These are phyloP conservation scores for Meteorus cinctellus DNA, from an alignment of 2,888 invertebrate species.

Conservation along the genomic window DNA sequence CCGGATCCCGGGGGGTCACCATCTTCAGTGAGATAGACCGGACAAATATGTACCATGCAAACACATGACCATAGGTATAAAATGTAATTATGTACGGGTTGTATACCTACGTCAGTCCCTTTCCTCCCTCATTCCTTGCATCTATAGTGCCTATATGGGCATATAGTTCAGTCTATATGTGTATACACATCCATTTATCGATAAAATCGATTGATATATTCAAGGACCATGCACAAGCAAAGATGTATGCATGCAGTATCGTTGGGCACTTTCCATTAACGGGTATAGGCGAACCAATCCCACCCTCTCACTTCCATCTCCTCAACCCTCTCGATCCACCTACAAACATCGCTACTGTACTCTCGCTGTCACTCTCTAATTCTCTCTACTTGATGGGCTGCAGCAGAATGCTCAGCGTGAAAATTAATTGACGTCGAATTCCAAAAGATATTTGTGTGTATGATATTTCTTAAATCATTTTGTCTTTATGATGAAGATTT, in stretches of 20 bases:
- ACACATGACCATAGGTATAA: constrained; percentile 70
- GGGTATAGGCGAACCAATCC: constrained; percentile 48
- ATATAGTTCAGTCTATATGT: not conserved
- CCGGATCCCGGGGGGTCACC: constrained; percentile 33
- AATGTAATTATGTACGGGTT: constrained; percentile 69
- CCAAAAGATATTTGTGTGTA: no score
- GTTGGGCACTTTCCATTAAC: constrained; percentile 65
- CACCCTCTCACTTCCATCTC: constrained; percentile 16
- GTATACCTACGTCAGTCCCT: constrained; percentile 53
- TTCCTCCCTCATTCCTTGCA: constrained; percentile 15
- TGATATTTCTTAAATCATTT: no score
- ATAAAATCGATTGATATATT: constrained; percentile 65
- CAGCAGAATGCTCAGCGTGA: not conserved
- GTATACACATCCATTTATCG: constrained; percentile 57
- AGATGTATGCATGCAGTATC: constrained; percentile 46
- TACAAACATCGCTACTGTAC: not conserved
- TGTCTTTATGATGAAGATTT: no score
- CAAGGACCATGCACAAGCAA: constrained; percentile 34
- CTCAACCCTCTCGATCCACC: constrained; percentile 19
- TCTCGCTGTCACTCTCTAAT: constrained; percentile 19
- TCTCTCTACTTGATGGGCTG: not conserved
- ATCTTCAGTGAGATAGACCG: constrained; percentile 35
- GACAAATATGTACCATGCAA: constrained; percentile 65
- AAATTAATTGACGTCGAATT: constrained; percentile 50
- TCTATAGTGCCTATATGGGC: constrained; percentile 46